These are phyloP conservation scores for Pempheris klunzingeri DNA, from an alignment of 2,797 vertebrate species.

Conservation along the genomic window DNA sequence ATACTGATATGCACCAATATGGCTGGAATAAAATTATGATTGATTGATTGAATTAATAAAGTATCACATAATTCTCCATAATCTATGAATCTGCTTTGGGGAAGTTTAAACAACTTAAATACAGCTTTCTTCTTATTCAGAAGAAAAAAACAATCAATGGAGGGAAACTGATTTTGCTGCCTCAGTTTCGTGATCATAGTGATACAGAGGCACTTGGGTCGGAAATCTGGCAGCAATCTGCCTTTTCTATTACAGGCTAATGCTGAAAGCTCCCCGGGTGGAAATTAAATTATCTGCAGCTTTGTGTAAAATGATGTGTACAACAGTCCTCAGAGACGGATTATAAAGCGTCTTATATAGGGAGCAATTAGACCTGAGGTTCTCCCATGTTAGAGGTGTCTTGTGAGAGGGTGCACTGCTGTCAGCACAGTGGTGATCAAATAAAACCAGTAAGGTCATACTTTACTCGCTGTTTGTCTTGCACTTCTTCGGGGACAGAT, in stretches of 20 bases:
- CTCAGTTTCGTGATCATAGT: slow-evolving; percentile 56
- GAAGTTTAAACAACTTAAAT: slow-evolving; percentile 38
- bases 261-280: slow-evolving; percentile 70
- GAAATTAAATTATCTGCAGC: slow-evolving; percentile 82
- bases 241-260: slow-evolving; percentile 74
- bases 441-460: slow-evolving; percentile 73
- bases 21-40: too few species aligned
- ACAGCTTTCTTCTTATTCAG: slow-evolving; percentile 28
- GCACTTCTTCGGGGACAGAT: slow-evolving; percentile 69
- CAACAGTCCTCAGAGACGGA: slow-evolving; percentile 74
- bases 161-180: slow-evolving; percentile 49
- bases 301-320: slow-evolving; percentile 80
- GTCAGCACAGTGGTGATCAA: slow-evolving; percentile 68
- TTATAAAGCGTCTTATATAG: slow-evolving; percentile 74
- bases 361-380: slow-evolving; percentile 80
- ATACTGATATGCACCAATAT: too few species aligned
- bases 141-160: slow-evolving; percentile 46
- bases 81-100: slow-evolving; percentile 19
- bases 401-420: slow-evolving; percentile 65
- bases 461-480: slow-evolving; percentile 62
- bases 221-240: slow-evolving; percentile 71
- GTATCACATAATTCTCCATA: neutral
- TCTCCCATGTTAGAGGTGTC: slow-evolving; percentile 78
- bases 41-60: too few species aligned
- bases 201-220: slow-evolving; percentile 55